A percentile compares a stretch with the other conserved stretches of the same genome.
phyloP scores from a whole-genome alignment of 37 sponge, comb jelly and placozoan genomes.

The Bolinopsis microptera region DNA sequence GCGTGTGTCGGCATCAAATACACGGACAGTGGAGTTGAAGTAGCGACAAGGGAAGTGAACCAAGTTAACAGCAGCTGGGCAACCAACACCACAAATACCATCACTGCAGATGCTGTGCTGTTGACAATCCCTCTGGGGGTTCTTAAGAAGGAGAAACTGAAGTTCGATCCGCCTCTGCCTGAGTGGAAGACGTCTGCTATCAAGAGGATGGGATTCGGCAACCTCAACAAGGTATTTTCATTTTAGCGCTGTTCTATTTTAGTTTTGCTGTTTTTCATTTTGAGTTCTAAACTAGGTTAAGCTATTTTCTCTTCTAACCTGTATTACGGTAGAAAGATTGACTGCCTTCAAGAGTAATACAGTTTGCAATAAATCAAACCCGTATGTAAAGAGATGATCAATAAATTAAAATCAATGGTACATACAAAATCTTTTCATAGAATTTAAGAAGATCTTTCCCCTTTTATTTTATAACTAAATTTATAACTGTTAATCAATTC shows the following conservation, averaged over 20 bases:
- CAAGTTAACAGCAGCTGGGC: slow-evolving; percentile 50
- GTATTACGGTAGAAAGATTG: too few relatives aligned
- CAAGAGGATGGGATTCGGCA: slow-evolving; percentile 93
- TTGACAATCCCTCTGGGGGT: slow-evolving; percentile 92
- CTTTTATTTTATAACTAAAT: too few relatives aligned
- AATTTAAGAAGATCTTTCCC: too few relatives aligned
- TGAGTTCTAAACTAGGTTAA: too few relatives aligned
- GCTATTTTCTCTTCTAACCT: too few relatives aligned
- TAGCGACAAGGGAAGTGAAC: slow-evolving; percentile 47
- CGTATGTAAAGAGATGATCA: too few relatives aligned
- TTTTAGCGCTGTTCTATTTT: too few relatives aligned
- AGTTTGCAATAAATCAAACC: too few relatives aligned
- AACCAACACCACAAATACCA: slow-evolving; percentile 8
- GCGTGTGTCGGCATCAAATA: slow-evolving; percentile 82
- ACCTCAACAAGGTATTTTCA: slow-evolving; percentile 95
- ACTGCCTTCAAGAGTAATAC: slow-evolving; percentile 69
- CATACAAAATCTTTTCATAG: too few relatives aligned
- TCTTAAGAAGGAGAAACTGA: slow-evolving; percentile 78
- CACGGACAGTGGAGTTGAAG: slow-evolving; percentile 73
- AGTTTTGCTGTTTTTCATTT: too few relatives aligned
- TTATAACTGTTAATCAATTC: background rate
- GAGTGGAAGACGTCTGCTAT: slow-evolving; percentile 95
- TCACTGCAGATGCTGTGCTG: slow-evolving; percentile 84
- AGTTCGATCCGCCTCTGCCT: slow-evolving; percentile 97
- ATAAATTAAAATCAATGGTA: too few relatives aligned